Percentiles rank a stretch among this genome's conserved stretches.
Conservation (phyloP, 2,113 vertebrate species). For the Sander lucioperca region DNA sequence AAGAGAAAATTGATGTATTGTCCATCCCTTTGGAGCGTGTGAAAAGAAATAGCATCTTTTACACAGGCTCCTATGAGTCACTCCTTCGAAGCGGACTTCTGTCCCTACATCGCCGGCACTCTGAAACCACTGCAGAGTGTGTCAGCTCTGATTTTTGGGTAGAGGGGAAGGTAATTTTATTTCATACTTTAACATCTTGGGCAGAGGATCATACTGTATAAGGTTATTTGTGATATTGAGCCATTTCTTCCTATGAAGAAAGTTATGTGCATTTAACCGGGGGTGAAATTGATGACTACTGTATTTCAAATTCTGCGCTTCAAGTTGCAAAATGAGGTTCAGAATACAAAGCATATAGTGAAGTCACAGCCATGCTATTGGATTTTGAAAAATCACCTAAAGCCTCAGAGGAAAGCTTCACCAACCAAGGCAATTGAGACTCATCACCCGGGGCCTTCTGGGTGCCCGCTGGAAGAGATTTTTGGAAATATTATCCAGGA, state of each 20-base stretch:
- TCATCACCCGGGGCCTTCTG: slow-evolving; percentile 51
- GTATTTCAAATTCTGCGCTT: slow-evolving; percentile 34
- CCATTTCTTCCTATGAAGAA: slow-evolving; percentile 33
- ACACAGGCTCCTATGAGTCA: slow-evolving; percentile 44
- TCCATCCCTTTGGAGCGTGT: slow-evolving; percentile 33
- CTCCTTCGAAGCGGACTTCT: slow-evolving; percentile 33
- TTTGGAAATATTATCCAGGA: slow-evolving; percentile 61
- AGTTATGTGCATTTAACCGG: slow-evolving; percentile 27
- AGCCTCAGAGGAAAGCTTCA: slow-evolving; percentile 29
- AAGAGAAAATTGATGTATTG: slow-evolving; percentile 54
- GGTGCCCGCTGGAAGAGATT: slow-evolving; percentile 51
- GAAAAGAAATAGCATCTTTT: slow-evolving; percentile 55
- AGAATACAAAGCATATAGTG: slow-evolving; percentile 49
- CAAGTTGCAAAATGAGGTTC: slow-evolving; percentile 48
- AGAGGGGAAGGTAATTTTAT: slow-evolving; percentile 2
- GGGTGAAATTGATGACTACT: slow-evolving; percentile 41
- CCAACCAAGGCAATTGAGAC: slow-evolving; percentile 46
- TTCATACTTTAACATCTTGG: slow-evolving; percentile 4
- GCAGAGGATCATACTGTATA: slow-evolving; percentile 11
- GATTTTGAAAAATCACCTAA: slow-evolving; percentile 54
- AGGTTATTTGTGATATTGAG: slow-evolving; percentile 20
- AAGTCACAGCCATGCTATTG: slow-evolving; percentile 43
- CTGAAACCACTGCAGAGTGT: slow-evolving; percentile 9
- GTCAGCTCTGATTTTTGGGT: slow-evolving; percentile 28
- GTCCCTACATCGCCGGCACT: slow-evolving; percentile 30